Conservation (phyloP, 2,113 vertebrate species). For the Neogale vison region DNA sequence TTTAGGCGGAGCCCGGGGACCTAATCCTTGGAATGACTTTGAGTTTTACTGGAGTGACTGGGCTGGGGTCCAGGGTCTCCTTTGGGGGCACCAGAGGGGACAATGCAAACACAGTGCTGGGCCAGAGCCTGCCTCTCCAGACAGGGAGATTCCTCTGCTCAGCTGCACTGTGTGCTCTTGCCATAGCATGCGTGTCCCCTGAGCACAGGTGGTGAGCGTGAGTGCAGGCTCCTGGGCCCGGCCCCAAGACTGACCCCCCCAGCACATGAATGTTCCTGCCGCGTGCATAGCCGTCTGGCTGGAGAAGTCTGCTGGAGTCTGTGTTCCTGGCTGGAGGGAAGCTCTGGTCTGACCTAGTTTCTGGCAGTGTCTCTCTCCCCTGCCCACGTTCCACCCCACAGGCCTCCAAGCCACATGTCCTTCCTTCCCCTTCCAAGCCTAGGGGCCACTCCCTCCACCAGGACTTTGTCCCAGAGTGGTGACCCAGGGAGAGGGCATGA, state of each 20-base stretch:
- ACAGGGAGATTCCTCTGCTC: not conserved
- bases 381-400: not conserved
- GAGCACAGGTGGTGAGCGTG: rapidly evolving
- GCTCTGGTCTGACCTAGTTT: slow-evolving; percentile 8
- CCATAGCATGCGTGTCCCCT: rapidly evolving
- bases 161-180: rapidly evolving
- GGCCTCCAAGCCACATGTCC: not conserved
- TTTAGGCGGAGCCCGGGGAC: not conserved
- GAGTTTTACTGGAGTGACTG: not conserved
- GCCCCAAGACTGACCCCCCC: no score
- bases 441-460: not conserved
- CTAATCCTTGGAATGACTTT: not conserved
- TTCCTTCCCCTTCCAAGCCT: not conserved
- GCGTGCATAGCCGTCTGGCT: rapidly evolving
- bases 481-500: not conserved
- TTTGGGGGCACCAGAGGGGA: not conserved
- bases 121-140: not conserved
- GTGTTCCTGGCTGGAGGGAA: not conserved
- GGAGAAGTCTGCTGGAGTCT: not conserved
- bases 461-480: not conserved
- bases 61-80: not conserved
- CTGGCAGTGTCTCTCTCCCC: not conserved
- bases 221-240: not conserved
- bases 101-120: rapidly evolving
- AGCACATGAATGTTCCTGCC: not conserved